Percentiles rank a stretch among this genome's conserved stretches.
Evolutionary conservation across 1,140 invertebrate species (phyloP).

Genomic region (Steinernema feltiae): DNA sequence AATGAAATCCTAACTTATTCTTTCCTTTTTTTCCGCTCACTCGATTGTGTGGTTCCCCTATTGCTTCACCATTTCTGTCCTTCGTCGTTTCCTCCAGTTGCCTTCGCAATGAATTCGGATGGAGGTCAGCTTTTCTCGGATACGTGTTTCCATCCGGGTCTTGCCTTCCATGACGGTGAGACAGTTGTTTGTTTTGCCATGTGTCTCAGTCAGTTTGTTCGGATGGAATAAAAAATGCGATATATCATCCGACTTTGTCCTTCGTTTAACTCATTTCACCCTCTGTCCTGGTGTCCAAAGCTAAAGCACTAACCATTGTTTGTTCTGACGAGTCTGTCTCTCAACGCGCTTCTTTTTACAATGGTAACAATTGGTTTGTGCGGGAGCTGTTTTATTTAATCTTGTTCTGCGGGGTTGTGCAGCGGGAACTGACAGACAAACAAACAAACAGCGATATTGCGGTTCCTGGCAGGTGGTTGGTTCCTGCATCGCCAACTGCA

Average conservation of each 20-base stretch:
- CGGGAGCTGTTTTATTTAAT: background rate
- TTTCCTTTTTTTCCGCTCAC: background rate
- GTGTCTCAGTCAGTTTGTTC: background rate
- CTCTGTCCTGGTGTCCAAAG: no score
- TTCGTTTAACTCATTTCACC: background rate
- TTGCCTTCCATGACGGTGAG: background rate
- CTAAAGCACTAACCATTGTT: no score
- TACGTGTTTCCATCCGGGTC: constrained; percentile 8
- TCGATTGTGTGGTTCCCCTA: background rate
- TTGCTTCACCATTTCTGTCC: background rate
- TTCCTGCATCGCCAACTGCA: no score
- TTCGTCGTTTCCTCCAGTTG: background rate
- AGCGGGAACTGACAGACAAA: background rate
- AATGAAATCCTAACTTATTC: background rate
- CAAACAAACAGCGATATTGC: no score
- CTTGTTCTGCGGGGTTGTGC: background rate
- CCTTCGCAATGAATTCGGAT: background rate
- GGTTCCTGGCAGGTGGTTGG: no score
- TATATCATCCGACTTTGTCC: background rate
- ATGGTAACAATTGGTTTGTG: constrained; percentile 8
- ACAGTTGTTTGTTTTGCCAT: background rate
- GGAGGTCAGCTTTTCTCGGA: background rate
- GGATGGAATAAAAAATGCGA: constrained; percentile 1
- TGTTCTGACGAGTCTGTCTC: constrained; percentile 3
- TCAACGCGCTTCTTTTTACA: background rate